These are phyloP conservation scores for Tuta absoluta DNA, from an alignment of 2,888 invertebrate species.

Conservation along the genomic window DNA sequence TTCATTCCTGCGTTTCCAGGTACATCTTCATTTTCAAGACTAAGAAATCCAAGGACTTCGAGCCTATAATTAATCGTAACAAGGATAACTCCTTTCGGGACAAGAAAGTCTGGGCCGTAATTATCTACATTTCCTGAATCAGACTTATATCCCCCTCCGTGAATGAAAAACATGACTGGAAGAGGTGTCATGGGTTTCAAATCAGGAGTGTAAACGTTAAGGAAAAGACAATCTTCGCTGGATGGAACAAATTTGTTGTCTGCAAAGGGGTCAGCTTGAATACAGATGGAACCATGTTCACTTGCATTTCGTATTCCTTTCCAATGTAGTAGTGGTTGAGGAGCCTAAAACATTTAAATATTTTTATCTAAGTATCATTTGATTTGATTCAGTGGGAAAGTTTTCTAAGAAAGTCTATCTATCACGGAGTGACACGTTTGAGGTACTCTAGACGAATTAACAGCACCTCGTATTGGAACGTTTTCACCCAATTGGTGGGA, in stretches of 20 bases:
- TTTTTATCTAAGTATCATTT: slow-evolving; percentile 3
- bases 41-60: slow-evolving; percentile 56
- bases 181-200: slow-evolving; percentile 39
- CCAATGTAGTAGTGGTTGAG: slow-evolving; percentile 52
- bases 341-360: slow-evolving; percentile 50
- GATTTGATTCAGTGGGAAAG: background rate
- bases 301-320: slow-evolving; percentile 52
- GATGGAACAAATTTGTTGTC: slow-evolving; percentile 33
- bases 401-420: background rate
- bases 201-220: slow-evolving; percentile 59
- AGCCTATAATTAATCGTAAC: slow-evolving; percentile 63
- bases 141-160: slow-evolving; percentile 51
- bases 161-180: slow-evolving; percentile 61
- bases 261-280: slow-evolving; percentile 46
- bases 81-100: slow-evolving; percentile 50
- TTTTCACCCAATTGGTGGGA: too few species aligned
- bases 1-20: slow-evolving; percentile 62
- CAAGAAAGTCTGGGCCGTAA: slow-evolving; percentile 56
- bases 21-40: slow-evolving; percentile 51
- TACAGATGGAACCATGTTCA: slow-evolving; percentile 48
- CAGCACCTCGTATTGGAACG: too few species aligned
- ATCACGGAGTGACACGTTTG: too few species aligned
- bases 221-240: slow-evolving; percentile 58
- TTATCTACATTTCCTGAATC: slow-evolving; percentile 53
- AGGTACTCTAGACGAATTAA: too few species aligned